Conservation (phyloP, 2,888 invertebrate genomes). For the Nephrotoma appendiculata region DNA sequence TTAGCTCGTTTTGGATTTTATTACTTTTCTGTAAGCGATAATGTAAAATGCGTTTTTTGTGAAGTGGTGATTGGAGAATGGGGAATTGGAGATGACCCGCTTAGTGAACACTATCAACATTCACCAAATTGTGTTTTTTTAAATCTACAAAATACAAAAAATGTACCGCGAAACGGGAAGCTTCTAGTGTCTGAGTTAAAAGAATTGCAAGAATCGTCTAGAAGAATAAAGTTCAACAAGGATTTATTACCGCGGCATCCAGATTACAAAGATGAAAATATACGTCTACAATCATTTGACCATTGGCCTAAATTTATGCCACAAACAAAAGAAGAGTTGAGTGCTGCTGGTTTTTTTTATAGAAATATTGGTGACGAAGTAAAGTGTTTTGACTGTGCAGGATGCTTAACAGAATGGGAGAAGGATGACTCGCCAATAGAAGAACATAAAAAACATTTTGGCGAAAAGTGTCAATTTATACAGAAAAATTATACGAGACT, state of each 20-base stretch:
- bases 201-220: constrained; percentile 24
- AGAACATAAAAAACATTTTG: constrained; percentile 45
- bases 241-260: constrained; percentile 42
- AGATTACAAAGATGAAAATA: constrained; percentile 51
- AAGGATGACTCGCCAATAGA: constrained; percentile 82
- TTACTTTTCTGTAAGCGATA: constrained; percentile 57
- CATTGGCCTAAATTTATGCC: constrained; percentile 71
- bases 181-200: neutral
- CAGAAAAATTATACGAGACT: neutral
- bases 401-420: constrained; percentile 89
- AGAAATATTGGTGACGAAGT: constrained; percentile 80
- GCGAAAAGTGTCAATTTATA: neutral
- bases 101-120: constrained; percentile 66
- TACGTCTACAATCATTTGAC: constrained; percentile 53
- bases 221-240: constrained; percentile 14
- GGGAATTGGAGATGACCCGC: constrained; percentile 68
- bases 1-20: constrained; percentile 78
- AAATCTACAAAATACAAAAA: constrained; percentile 45
- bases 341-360: constrained; percentile 86
- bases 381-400: constrained; percentile 86
- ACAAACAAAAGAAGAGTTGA: constrained; percentile 64
- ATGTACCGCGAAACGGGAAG: constrained; percentile 36
- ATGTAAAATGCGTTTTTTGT: constrained; percentile 70
- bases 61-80: constrained; percentile 67
- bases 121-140: constrained; percentile 69